Base-by-base conservation (phyloP, 2,888 invertebrate species). In the Hofmannophila pseudospretella region DNA sequence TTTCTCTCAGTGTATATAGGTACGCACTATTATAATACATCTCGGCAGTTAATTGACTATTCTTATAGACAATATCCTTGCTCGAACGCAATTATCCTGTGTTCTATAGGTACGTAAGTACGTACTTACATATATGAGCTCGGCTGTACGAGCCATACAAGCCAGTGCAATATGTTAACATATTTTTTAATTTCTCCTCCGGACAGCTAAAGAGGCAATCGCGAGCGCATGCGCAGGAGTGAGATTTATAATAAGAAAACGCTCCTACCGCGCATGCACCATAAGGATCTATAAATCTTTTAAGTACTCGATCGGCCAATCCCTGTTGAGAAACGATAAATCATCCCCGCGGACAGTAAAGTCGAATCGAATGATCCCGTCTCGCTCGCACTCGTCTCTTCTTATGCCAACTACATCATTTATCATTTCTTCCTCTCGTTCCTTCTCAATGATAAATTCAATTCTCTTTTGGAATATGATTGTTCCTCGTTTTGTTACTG, bases 311-410 rank as follows among this genome's bases (percentile, higher is more conserved):
- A 77, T 80, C 82, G 81, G 80, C 86, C 86, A 86, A 86, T 85
- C 84, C 81, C 81, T 75, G 85, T 85, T 77, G 80, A 84, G 84
- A 82, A 82, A 70, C 82, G 69, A 86, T 86, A 84, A 84, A 86
- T 86, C 85, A 86, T 84, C 77, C 72, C 74, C 54, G 67, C 68
- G 67, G 77, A 79, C 78, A 72, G 74, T 74, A 59, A 64, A 67
- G 68, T 73, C 71, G 79, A 69, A 62, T 72, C 72, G 69, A 68
- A 68, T 69, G 59, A 51, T 53, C 56, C 67, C 52, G 51, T 80
- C 82, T 59, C 75, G 47, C 79, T 85, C 73, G 54, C 78, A 66
- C 85, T 51, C 67, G 56, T 41, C 47, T 47, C 44, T 48, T 43
- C 58, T 59, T 62, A 65, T 60, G 59, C 58, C 52, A 55, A 51